Evolutionary conservation across 1,140 invertebrate species (phyloP), one percentile per base, ranked within the genome.

Genomic region (Drosophila sechellia): DNA sequence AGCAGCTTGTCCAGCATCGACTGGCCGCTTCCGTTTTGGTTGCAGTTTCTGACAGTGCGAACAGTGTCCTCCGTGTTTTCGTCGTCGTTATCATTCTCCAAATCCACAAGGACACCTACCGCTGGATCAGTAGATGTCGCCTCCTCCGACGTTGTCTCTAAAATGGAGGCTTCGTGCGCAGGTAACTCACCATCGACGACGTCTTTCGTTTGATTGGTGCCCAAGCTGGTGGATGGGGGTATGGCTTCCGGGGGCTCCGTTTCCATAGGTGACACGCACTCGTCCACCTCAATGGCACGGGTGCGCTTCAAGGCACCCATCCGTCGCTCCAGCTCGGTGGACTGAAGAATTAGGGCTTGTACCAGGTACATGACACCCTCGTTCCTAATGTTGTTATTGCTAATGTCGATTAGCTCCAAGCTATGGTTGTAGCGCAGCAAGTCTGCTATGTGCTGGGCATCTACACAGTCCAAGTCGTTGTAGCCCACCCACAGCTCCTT

Each of bases 401-500:
- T 96, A 48, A 93, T 94, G 92, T 98, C 97, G 27, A 98, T 92
- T 25, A 97, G 92, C 83, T 97, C 95, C 70, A 98, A 93, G 48
- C 94, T 94, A 52, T 93, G 93, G 92, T 97, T 97, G 68, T 94
- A 93, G 63, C 94, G 93, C 54, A 97, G 92, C 76, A 97, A 93
- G 43, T 94, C 94, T 43, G 95, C 96, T 39, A 98, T 93, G 71
- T 97, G 96, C 75, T 95, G 94, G 13, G 96, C 97, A 93, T 98
- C 97, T 59, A 94, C 93, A 31, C 94, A 93, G 69, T 94, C 94
- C 60, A 98, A 93, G 77, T 95, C 93, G 90, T 98, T 98, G 90
- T 98, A 96, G 54, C 96, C 96, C 71, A 98, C 92, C 81, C 97
- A 96, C 50, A 98, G 93, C 93, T 98, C 97, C 49, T 95, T 94